Evolutionary conservation across 2,797 vertebrate genomes (phyloP), one percentile per base, ranked within the genome.

Genomic region (Argyrosomus regius): DNA sequence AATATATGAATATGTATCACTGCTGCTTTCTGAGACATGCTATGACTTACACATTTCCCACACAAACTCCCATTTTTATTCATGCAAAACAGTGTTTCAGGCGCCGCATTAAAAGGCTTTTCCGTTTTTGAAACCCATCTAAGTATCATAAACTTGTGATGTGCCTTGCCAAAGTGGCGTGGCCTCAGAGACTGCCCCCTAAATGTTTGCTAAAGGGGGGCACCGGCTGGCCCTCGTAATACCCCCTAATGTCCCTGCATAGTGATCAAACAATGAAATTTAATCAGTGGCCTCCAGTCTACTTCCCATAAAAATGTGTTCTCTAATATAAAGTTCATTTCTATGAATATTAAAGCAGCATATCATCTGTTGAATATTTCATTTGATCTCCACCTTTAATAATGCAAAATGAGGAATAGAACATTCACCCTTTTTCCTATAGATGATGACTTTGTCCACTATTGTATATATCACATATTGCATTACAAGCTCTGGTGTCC

Each of bases 271-370:
- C 94, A 95, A 93, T 94, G 92, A 93, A 94, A 95, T 95, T 93
- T 94, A 94, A 95, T 95, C 93, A 94, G 92, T 92, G 84, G 90
- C 91, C 93, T 92, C 85, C 85, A 91, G 92, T 93, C 92, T 92
- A 87, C 86, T 88, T 89, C 92, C 87, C 92, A 94, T 94, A 94
- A 95, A 94, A 95, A 91, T 90, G 87, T 94, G 91, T 95, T 95
- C 92, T 91, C 91, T 95, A 94, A 95, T 95, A 94, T 93, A 95
- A 96, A 95, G 95, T 96, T 95, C 93, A 95, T 92, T 95, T 95
- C 93, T 95, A 96, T 95, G 92, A 95, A 95, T 95, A 95, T 95
- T 95, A 95, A 93, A 96, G 88, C 88, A 88, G 86, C 92, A 94
- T 92, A 95, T 94, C 89, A 94, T 94, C 90, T 89, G 88, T 92